Conservation (phyloP, 2,888 invertebrate genomes). For the Temnothorax unifasciatus region DNA sequence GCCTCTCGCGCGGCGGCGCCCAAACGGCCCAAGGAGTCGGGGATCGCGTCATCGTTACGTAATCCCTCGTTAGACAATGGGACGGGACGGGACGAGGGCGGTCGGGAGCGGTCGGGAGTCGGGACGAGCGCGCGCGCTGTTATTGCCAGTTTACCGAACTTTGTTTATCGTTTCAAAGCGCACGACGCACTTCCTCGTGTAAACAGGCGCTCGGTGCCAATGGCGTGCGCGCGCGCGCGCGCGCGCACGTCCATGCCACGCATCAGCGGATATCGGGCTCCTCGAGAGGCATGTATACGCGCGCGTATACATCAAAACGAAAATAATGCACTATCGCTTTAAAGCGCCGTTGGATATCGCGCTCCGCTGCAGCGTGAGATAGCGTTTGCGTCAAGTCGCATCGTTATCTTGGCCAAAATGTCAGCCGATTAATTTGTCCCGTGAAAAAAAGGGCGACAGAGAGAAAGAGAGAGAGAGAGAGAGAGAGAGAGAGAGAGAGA, state of each 20-base stretch:
- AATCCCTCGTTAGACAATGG: slow-evolving; percentile 34
- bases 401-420: slow-evolving; percentile 26
- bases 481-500: neutral
- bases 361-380: slow-evolving; percentile 8
- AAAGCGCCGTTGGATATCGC: neutral
- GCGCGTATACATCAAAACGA: neutral
- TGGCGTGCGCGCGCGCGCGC: neutral
- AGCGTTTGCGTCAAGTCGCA: slow-evolving; percentile 19
- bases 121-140: neutral
- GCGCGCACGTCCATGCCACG: neutral
- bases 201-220: slow-evolving; percentile 45
- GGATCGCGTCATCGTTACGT: slow-evolving; percentile 20
- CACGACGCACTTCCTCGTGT: slow-evolving; percentile 29
- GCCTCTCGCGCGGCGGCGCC: neutral
- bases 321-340: slow-evolving; percentile 42
- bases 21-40: neutral
- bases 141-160: slow-evolving; percentile 51
- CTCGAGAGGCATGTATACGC: no score
- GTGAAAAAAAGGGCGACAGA: slow-evolving; percentile 35
- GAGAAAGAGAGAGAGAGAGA: neutral
- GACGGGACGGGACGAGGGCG: neutral
- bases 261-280: neutral
- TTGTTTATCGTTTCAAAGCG: slow-evolving; percentile 18
- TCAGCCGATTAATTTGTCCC: slow-evolving; percentile 40
- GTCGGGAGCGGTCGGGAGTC: neutral